Base-by-base conservation (phyloP, 64 coral and sea anemone genomes). In the Actinia tenebrosa region DNA sequence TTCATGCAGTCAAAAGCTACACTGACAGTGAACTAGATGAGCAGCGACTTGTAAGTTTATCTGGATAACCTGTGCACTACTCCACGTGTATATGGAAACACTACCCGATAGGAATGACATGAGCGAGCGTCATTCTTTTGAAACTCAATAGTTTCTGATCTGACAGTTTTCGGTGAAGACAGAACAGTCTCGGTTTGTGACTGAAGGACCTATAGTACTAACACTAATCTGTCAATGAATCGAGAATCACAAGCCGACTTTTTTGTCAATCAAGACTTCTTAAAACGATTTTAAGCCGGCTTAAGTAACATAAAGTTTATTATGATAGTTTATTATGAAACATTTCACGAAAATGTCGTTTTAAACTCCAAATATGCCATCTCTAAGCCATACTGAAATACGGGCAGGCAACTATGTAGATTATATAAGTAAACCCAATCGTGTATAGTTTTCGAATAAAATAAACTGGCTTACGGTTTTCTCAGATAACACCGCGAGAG, bases 91-190 rank as follows among this genome's bases (percentile, higher is more conserved):
- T 75, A 14, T 7, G 10, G 69, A 75, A 75, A 75, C 13, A 10
- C 25, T 75, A 75, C 7, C 10, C 69, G 7, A 9, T 13, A 37
- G 69, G 69, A 75, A 75, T 75, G 69, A 75, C 15, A 75, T 42
- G 0, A 75, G 10, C 69, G 14, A 75, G 69, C 69, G 69, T 75
- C 69, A 75, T 75, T 75, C 27, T 75, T 30, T 27, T 75, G 69
- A 18, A 75, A 75, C 27, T 75, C 69, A 16, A 75, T 75, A 30
- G 26, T 9, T 15, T 1, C 23, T 75, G 26, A 30, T 75, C 13
- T 75, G 69, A 75, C 69, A 75, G 23, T 75, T 75, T n/a, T 30
- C 69, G 13, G 69, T 16, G 69, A 75, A 75, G 69, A 75, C 69
- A 75, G 69, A 30, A 30, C 69, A 75, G 69, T 13, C 69, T 75